A percentile compares a stretch with the other conserved stretches of the same genome.
These are phyloP conservation scores for Phragmatobia fuliginosa DNA, from an alignment of 2,888 invertebrate species.

Conservation along the genomic window DNA sequence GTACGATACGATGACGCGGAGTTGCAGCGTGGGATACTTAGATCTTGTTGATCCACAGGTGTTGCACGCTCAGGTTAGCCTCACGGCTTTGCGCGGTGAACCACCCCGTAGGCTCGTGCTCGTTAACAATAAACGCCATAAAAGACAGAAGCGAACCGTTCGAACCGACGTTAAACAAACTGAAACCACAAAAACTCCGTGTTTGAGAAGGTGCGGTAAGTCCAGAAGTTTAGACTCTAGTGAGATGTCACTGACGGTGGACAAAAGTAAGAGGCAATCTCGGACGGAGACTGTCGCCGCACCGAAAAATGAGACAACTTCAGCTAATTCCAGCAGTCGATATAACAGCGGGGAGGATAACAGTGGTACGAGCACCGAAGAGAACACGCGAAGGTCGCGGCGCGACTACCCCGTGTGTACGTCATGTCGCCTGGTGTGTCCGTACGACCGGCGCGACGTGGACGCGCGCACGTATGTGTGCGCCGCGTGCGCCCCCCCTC, in stretches of 20 bases:
- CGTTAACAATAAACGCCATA: constrained; percentile 86
- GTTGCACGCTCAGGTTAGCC: constrained; percentile 91
- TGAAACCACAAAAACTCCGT: constrained; percentile 73
- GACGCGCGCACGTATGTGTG: constrained; percentile 59
- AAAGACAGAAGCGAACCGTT: constrained; percentile 70
- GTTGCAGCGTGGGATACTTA: constrained; percentile 95
- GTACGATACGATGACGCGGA: constrained; percentile 91
- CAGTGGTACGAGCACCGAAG: constrained; percentile 63
- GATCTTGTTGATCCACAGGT: constrained; percentile 93
- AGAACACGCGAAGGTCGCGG: constrained; percentile 53
- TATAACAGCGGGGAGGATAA: constrained; percentile 65
- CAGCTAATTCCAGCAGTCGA: constrained; percentile 61
- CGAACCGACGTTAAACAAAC: constrained; percentile 63
- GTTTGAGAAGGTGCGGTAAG: constrained; percentile 90
- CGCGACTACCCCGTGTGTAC: constrained; percentile 66
- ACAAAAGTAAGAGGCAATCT: constrained; percentile 68
- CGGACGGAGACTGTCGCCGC: constrained; percentile 44
- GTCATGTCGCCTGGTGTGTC: constrained; percentile 62
- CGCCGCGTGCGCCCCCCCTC: constrained; percentile 54
- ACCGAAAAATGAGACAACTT: constrained; percentile 42
- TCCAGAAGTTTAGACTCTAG: constrained; percentile 95
- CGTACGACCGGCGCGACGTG: constrained; percentile 54
- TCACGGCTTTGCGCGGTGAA: constrained; percentile 90
- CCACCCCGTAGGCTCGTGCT: constrained; percentile 92
- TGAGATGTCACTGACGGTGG: constrained; percentile 89